Conservation (phyloP, 2,797 vertebrate species). For the Pseudochaenichthys georgianus region DNA sequence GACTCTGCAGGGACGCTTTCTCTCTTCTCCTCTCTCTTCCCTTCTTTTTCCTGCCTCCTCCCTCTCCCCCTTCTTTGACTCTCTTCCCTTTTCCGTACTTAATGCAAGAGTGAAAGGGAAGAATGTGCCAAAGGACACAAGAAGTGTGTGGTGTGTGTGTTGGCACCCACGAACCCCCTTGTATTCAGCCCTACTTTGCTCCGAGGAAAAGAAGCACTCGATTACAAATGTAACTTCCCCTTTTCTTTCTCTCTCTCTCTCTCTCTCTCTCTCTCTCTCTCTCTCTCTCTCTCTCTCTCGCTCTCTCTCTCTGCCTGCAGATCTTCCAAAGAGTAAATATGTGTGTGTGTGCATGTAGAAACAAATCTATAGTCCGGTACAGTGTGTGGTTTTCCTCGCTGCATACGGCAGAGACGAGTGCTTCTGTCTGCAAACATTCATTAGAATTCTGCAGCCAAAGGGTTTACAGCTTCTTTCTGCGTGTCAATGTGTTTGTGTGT, state of each 20-base stretch:
- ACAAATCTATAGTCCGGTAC: constrained; percentile 76
- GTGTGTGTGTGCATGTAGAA: constrained; percentile 52
- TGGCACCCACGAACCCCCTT: constrained; percentile 90
- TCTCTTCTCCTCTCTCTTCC: constrained; percentile 81
- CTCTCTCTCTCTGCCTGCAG: constrained; percentile 61
- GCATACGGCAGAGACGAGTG: constrained; percentile 20
- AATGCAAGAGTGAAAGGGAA: constrained; percentile 99
- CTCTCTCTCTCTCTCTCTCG: constrained; percentile 56
- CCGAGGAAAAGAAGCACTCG: constrained; percentile 89
- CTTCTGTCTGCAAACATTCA: constrained; percentile 60
- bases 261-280: constrained; percentile 58
- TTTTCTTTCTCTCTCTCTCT: constrained; percentile 63
- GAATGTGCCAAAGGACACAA: constrained; percentile 99
- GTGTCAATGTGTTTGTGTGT: constrained; percentile 37
- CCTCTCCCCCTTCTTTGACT: constrained; percentile 71
- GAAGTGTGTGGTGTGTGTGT: constrained; percentile 87
- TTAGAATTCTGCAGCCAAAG: constrained; percentile 79
- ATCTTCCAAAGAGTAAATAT: constrained; percentile 74
- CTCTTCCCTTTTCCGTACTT: constrained; percentile 83
- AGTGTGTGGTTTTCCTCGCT: constrained; percentile 31
- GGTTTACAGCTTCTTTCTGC: constrained; percentile 52
- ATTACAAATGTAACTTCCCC: constrained; percentile 91
- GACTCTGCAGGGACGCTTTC: constrained; percentile 95
- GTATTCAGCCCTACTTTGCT: constrained; percentile 94
- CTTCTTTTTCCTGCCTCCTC: constrained; percentile 52